Conservation (phyloP, 2,888 invertebrate genomes). For the Deilephila porcellus region DNA sequence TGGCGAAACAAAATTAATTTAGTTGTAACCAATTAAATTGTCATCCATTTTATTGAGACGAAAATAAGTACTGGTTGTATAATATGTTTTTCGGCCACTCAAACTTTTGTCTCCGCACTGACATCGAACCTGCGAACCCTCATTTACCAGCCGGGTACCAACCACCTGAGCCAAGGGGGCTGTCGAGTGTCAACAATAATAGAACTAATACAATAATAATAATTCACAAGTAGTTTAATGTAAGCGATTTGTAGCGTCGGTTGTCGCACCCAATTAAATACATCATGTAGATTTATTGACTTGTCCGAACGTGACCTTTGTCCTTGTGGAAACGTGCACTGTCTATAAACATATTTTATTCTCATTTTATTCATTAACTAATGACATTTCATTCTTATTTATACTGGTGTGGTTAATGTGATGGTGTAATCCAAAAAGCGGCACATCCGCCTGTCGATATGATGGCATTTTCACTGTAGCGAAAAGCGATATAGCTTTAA, state of each 20-base stretch:
- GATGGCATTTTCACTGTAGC: too few relatives aligned
- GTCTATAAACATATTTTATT: neutral
- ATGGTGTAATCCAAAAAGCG: too few relatives aligned
- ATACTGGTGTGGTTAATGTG: too few relatives aligned
- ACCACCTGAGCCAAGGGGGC: too few relatives aligned
- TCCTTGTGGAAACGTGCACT: neutral
- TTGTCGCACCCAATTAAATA: neutral
- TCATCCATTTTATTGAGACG: neutral
- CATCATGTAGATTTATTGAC: slow-evolving; percentile 9
- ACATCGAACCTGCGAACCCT: too few relatives aligned
- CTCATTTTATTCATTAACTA: too few relatives aligned
- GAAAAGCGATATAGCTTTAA: too few relatives aligned
- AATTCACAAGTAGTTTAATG: neutral
- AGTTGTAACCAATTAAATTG: neutral
- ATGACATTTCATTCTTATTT: too few relatives aligned
- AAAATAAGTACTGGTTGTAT: neutral
- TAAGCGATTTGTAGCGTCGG: neutral
- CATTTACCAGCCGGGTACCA: too few relatives aligned
- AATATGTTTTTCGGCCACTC: neutral
- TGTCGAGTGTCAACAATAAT: too few relatives aligned
- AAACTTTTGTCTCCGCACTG: too few relatives aligned
- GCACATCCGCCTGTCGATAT: too few relatives aligned
- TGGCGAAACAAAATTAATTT: neutral
- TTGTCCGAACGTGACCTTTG: slow-evolving; percentile 5
- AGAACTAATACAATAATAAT: neutral